Conservation (phyloP, 1,140 invertebrate species). For the Drosophila parabipectinata region DNA sequence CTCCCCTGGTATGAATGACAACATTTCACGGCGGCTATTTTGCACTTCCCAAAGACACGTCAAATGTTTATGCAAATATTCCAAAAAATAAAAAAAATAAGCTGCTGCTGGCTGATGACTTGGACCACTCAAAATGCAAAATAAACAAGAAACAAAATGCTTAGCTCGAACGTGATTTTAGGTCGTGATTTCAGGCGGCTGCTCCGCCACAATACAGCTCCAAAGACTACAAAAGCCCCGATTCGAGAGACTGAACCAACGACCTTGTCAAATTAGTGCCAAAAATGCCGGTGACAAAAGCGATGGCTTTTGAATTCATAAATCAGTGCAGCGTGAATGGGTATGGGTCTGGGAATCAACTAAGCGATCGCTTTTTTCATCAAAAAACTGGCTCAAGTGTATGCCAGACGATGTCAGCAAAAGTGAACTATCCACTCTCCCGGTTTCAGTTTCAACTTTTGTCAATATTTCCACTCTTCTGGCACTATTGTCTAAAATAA, state of each 20-base stretch:
- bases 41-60: constrained; percentile 58
- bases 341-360: constrained; percentile 22
- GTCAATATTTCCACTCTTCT: constrained; percentile 5
- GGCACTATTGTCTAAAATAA: too few relatives aligned
- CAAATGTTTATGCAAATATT: constrained; percentile 74
- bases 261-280: constrained; percentile 80
- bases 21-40: constrained; percentile 73
- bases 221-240: constrained; percentile 34
- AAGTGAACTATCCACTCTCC: constrained; percentile 43
- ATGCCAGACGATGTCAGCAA: constrained; percentile 40
- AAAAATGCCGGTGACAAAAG: constrained; percentile 65
- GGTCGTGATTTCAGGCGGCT: constrained; percentile 35
- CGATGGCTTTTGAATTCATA: constrained; percentile 38
- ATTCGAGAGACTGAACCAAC: not conserved
- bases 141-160: constrained; percentile 10
- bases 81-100: constrained; percentile 18
- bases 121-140: constrained; percentile 49
- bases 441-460: constrained; percentile 38
- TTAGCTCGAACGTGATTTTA: constrained; percentile 26
- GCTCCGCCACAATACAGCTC: constrained; percentile 1
- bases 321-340: constrained; percentile 56
- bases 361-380: constrained; percentile 37
- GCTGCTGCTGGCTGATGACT: constrained; percentile 15
- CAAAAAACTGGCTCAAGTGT: constrained; percentile 33
- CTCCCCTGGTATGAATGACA: constrained; percentile 48